Conservation (phyloP, 1,140 invertebrate genomes). For the Apis mellifera region Amel_HAv3.1 CM009934.2:10557001-10557500, state of each 20-base stretch:
- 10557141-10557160: conserved; percentile 39
- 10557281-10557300: conserved; percentile 27
- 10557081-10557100: conserved; percentile 45
- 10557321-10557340: conserved; percentile 74
- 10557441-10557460: conserved; percentile 28
- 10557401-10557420: conserved; percentile 58
- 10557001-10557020: conserved; percentile 55
- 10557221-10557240: conserved; percentile 53
- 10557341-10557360: conserved; percentile 79
- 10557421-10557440: conserved; percentile 59
- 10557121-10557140: conserved; percentile 5
- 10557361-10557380: conserved; percentile 78
- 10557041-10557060: conserved; percentile 73
- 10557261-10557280: neutral
- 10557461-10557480: no score
- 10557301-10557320: conserved; percentile 54
- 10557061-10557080: conserved; percentile 68
- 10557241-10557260: conserved; percentile 44
- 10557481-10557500: neutral
- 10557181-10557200: neutral
- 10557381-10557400: conserved; percentile 75
- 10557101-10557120: conserved; percentile 16
- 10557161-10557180: conserved; percentile 57
- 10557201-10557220: conserved; percentile 38
- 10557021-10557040: conserved; percentile 58